These are phyloP conservation scores for Holacanthus passer DNA, from an alignment of 2,113 vertebrate genomes.

Conservation along the genomic window DNA sequence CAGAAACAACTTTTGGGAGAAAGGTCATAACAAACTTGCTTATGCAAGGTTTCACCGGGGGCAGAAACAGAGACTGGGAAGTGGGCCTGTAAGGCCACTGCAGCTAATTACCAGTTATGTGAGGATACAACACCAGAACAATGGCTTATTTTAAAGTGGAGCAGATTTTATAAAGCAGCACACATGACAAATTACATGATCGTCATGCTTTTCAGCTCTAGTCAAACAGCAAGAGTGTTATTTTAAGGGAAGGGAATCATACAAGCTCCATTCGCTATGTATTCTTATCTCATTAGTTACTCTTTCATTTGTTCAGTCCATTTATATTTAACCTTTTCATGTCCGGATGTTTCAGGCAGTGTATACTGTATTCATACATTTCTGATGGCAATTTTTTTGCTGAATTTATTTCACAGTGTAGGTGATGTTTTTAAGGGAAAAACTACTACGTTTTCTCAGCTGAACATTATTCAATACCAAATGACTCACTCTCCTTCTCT, in stretches of 20 bases:
- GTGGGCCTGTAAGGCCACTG: conserved; percentile 5
- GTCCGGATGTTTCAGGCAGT: neutral
- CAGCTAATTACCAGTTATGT: conserved; percentile 43
- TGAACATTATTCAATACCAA: conserved; percentile 32
- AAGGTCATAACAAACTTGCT: conserved; percentile 30
- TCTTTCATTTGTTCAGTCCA: conserved; percentile 24
- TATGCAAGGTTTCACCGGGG: conserved; percentile 37
- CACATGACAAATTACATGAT: conserved; percentile 7
- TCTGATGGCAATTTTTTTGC: neutral
- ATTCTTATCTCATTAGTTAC: conserved; percentile 2
- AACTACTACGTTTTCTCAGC: conserved; percentile 29
- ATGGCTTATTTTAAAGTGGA: conserved; percentile 25
- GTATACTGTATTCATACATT: conserved; percentile 1
- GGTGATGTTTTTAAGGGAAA: conserved; percentile 26
- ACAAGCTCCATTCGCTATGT: neutral
- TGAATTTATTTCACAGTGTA: conserved; percentile 29
- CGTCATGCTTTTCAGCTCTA: neutral
- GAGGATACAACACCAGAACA: conserved; percentile 21
- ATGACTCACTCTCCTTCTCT: conserved; percentile 13
- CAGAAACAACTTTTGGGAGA: conserved; percentile 18
- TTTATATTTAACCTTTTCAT: conserved; percentile 34
- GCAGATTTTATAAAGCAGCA: conserved; percentile 8
- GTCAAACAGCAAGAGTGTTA: neutral
- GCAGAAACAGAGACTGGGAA: conserved; percentile 15
- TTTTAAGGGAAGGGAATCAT: conserved; percentile 17